A percentile compares a stretch with the other conserved stretches of the same genome.
These are phyloP conservation scores for Thera obeliscata DNA, from an alignment of 2,888 invertebrate species.

Conservation along the genomic window DNA sequence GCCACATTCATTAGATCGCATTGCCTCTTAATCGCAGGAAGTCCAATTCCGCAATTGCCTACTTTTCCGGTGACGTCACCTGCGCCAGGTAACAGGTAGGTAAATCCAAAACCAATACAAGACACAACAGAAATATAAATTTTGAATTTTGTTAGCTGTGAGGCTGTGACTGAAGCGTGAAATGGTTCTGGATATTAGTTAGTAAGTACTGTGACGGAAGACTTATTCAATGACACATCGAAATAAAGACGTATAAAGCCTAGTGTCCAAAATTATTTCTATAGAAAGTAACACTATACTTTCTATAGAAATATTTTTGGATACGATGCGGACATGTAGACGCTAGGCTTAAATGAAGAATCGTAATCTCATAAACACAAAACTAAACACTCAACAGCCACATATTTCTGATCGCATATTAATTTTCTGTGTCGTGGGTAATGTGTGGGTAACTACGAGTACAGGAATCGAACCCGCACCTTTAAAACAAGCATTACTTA, in stretches of 20 bases:
- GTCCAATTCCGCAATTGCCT: constrained; percentile 28
- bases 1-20: constrained; percentile 18
- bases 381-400: too few relatives aligned
- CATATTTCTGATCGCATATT: too few relatives aligned
- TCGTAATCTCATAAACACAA: too few relatives aligned
- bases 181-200: constrained; percentile 75
- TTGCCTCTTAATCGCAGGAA: constrained; percentile 2
- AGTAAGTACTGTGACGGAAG: constrained; percentile 63
- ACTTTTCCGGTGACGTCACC: constrained; percentile 39
- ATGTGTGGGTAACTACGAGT: too few relatives aligned
- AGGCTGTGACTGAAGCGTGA: constrained; percentile 75
- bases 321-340: too few relatives aligned
- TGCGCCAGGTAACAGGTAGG: constrained; percentile 48
- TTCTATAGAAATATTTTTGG: too few relatives aligned
- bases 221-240: constrained; percentile 40
- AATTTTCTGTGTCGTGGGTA: too few relatives aligned
- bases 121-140: constrained; percentile 81
- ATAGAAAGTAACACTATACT: too few relatives aligned
- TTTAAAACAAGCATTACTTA: too few relatives aligned
- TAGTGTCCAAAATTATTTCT: too few relatives aligned
- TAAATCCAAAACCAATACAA: constrained; percentile 84
- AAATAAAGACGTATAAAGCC: constrained; percentile 14
- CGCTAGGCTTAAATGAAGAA: too few relatives aligned
- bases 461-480: not conserved
- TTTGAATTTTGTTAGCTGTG: constrained; percentile 84